Evolutionary conservation across 2,888 invertebrate species (phyloP), one percentile per base, ranked within the genome.

Genomic region (Drosophila falleni): DNA sequence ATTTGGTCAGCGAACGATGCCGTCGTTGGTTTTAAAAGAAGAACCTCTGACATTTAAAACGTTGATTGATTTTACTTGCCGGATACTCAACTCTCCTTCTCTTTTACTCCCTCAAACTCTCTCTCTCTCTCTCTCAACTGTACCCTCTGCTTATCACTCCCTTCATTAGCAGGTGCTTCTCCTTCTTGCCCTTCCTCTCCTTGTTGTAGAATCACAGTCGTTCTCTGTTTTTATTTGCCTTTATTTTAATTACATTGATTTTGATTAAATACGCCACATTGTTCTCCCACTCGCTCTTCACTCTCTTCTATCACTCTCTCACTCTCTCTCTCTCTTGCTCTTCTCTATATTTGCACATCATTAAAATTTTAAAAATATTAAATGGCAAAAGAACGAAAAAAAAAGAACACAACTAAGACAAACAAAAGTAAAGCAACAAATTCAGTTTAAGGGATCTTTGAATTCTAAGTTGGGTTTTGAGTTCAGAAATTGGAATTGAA

Each of bases 301-400:
- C n/a, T n/a, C n/a, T n/a, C n/a, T n/a, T n/a, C n/a, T n/a, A n/a
- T n/a, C 16, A 11, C 37, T 29, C 29, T 29, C 54, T 29, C 33
- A 29, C 62, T 26, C 26, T n/a, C 15, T 19, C 60, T 33, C 35
- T 23, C 33, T 26, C 44, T 35, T 19, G 23, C 16, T 50, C 16
- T 39, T 61, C 58, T 62, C 71, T 63, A 69, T 92, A 89, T 92
- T 92, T 92, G 91, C 88, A 90, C 79, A 91, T 92, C 91, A 91
- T 92, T 91, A 91, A 91, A 91, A 91, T 90, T 90, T 81, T 80
- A 89, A 88, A 91, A 89, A 87, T 82, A 85, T 78, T 78, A 83
- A 86, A 89, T 80, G 81, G 78, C 71, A 74, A 72, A 31, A 31
- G 2, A 8, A 77, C 77, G 79, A 64, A 74, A 74, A 80, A 81